These are phyloP conservation scores for Drosophila neutralis DNA, from an alignment of 2,888 invertebrate genomes.

Conservation along the genomic window DNA sequence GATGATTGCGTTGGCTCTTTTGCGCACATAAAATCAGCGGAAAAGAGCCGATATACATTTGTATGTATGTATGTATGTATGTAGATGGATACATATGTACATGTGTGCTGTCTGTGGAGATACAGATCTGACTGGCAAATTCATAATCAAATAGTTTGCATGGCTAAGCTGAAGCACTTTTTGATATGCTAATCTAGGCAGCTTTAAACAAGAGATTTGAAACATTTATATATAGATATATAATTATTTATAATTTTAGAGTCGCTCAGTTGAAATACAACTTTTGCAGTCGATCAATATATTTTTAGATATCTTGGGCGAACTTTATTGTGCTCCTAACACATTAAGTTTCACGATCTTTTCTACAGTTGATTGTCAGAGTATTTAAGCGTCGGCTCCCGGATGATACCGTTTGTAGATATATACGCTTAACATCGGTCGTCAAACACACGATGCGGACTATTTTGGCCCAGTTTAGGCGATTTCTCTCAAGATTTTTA, in stretches of 20 bases:
- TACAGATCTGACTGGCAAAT: neutral
- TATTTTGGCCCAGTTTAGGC: too few species aligned
- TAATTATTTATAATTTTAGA: neutral
- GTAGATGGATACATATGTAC: neutral
- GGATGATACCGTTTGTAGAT: neutral
- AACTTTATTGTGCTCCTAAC: neutral
- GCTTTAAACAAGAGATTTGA: neutral
- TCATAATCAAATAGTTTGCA: slow-evolving; percentile 3
- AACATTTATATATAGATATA: neutral
- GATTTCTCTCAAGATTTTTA: neutral
- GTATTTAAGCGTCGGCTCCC: neutral
- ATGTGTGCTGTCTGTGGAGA: neutral
- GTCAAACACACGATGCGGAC: too few species aligned
- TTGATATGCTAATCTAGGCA: neutral
- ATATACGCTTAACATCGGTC: slow-evolving; percentile 7
- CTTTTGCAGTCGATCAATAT: neutral
- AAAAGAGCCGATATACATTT: slow-evolving; percentile 1
- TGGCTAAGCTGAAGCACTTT: neutral
- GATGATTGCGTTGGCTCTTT: slow-evolving; percentile 50
- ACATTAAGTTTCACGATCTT: neutral
- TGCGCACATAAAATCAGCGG: slow-evolving; percentile 33
- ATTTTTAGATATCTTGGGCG: neutral
- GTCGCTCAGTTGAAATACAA: neutral
- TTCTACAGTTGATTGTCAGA: neutral
- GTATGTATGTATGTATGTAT: neutral